Evolutionary conservation across 2,113 vertebrate genomes (phyloP).

Genomic region (Nematolebias whitei): DNA sequence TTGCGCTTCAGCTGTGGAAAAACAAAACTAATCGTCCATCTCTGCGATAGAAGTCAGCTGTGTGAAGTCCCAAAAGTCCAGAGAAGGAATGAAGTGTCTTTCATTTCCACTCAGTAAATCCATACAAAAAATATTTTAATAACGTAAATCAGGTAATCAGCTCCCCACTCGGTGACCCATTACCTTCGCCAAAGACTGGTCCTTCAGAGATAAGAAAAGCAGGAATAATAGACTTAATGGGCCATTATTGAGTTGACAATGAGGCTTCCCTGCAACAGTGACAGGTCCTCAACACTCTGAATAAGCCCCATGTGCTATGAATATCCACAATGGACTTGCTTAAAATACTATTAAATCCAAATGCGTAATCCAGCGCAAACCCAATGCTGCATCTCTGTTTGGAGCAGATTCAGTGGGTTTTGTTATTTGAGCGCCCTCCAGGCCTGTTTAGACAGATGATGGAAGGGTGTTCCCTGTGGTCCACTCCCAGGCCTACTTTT

Average conservation of each 20-base stretch:
- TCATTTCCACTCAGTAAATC: constrained; percentile 69
- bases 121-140: constrained; percentile 73
- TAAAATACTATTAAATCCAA: constrained; percentile 66
- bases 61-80: constrained; percentile 25
- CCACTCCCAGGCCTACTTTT: constrained; percentile 65
- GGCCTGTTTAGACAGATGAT: constrained; percentile 76
- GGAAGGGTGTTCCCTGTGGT: constrained; percentile 75
- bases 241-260: constrained; percentile 78
- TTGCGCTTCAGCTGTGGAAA: constrained; percentile 34
- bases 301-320: constrained; percentile 69
- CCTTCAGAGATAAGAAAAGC: constrained; percentile 75
- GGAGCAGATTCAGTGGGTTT: constrained; percentile 56
- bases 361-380: constrained; percentile 67
- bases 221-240: constrained; percentile 77
- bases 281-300: constrained; percentile 76
- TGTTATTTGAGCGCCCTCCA: constrained; percentile 65
- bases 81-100: constrained; percentile 25
- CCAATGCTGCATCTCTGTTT: constrained; percentile 40
- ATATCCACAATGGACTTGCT: constrained; percentile 67
- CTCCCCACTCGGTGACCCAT: constrained; percentile 65
- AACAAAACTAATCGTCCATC: constrained; percentile 38
- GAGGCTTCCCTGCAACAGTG: constrained; percentile 70
- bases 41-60: constrained; percentile 41
- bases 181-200: constrained; percentile 70
- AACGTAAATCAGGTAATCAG: constrained; percentile 69